A percentile compares a stretch with the other conserved stretches of the same genome.
phyloP scores from a whole-genome alignment of 2,797 vertebrate genomes.

The Sebastolobus altivelis region DNA sequence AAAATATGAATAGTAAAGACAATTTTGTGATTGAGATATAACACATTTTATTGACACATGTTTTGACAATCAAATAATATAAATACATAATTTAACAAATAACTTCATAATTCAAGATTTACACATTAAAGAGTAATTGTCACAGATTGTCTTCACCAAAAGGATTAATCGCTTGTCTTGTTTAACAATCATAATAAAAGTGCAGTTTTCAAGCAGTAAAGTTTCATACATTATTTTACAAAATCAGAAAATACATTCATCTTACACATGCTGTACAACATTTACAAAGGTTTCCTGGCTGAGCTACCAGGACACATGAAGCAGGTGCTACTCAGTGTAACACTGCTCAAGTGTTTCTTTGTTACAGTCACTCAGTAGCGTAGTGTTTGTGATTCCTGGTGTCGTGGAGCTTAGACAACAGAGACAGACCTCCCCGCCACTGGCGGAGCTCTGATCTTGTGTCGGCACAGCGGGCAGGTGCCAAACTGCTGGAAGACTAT shows the following conservation, averaged over 20 bases:
- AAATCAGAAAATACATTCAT: not conserved
- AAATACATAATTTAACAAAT: not conserved
- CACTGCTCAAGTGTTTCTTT: not conserved
- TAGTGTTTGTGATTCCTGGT: conserved; percentile 1
- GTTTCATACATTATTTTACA: not conserved
- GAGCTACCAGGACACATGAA: not conserved
- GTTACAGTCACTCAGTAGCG: conserved; percentile 8
- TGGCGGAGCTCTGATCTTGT: not conserved
- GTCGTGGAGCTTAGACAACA: not conserved
- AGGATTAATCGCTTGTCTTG: not conserved
- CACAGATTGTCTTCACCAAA: not conserved
- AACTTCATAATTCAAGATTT: conserved; percentile 1
- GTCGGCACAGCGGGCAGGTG: conserved; percentile 87
- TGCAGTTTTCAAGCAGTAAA: not conserved
- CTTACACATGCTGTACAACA: not conserved
- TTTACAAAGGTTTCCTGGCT: not conserved
- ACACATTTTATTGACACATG: not conserved
- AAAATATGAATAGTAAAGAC: not conserved
- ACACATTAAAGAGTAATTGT: not conserved
- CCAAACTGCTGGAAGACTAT: conserved; percentile 69
- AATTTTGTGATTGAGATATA: not conserved
- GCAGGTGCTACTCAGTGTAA: not conserved
- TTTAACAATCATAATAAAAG: not conserved
- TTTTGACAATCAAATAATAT: not conserved
- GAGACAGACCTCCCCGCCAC: rapidly evolving